Base-by-base conservation (phyloP, 2,888 invertebrate genomes). In the Scrobipalpa atriplicella region DNA sequence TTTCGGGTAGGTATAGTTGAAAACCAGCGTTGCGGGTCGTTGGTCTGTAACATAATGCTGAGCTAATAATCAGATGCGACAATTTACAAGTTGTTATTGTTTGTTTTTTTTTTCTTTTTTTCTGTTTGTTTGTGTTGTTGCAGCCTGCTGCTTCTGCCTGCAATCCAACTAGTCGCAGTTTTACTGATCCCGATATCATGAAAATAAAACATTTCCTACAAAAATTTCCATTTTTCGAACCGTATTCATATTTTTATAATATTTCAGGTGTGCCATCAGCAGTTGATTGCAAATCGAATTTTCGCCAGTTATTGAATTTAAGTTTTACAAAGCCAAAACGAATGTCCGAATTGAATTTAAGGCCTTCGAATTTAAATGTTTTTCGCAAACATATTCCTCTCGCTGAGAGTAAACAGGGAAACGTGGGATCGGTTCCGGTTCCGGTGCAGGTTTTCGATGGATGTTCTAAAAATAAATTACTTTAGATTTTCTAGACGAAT, bases 201-300 rank as follows among this genome's bases (percentile, higher is more conserved):
- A 47, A 5, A 10, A 0, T 1, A 47, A n/a, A 47, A 16, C 3
- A 47, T 47, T 47, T 47, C 47, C 7, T 47, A 5, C n/a, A 47
- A 47, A 3, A n/a, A 47, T 7, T 10, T 3, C 16, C 3, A n/a
- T 47, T n/a, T 47, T 47, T 5, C 29, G 29, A 29, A 10, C 6
- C 47, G 47, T 16, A n/a, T 6, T 47, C 47, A n/a, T 47, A 47
- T 47, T n/a, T 29, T 47, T 7, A 16, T 3, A 16, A 47, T 47
- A 47, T 47, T 10, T 7, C 19, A 52, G 19, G 19, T 21, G 52
- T 21, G 19, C 52, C 18, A 52, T 52, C 52, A 7, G 10, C 9
- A 52, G 52, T 19, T 52, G 52, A 52, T 52, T 52, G 52, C 52
- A 52, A 52, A 52, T 52, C 18, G 10, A 19, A 19, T 52, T 16